A percentile compares a stretch with the other conserved stretches of the same genome.
Evolutionary conservation across 37 sponge, comb jelly and placozoan species (phyloP).

Genomic region (Geodia barretti): DNA sequence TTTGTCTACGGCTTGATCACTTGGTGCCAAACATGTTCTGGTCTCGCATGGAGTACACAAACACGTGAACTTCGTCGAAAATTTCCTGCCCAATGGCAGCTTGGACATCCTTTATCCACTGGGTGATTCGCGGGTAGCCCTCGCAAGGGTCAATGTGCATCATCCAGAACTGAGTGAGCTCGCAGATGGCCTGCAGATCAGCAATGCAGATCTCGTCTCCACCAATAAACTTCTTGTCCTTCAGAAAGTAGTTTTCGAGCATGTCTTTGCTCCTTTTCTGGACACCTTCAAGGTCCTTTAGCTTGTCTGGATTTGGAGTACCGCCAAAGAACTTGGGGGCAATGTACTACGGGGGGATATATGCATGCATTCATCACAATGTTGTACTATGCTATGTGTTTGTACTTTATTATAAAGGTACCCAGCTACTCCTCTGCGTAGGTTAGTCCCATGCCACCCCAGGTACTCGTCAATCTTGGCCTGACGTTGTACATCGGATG

Average conservation of each 20-base stretch:
- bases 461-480: constrained; percentile 76
- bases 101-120: constrained; percentile 65
- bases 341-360: neutral
- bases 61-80: constrained; percentile 74
- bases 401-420: constrained; percentile 51
- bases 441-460: constrained; percentile 63
- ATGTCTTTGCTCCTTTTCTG: constrained; percentile 29
- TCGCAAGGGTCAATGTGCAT: constrained; percentile 22
- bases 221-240: constrained; percentile 62
- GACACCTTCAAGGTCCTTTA: constrained; percentile 26
- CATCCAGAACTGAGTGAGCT: constrained; percentile 81
- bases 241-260: constrained; percentile 61
- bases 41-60: constrained; percentile 58
- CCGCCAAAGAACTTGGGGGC: neutral
- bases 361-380: neutral
- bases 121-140: constrained; percentile 47
- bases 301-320: neutral
- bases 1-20: too few relatives aligned
- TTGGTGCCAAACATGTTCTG: constrained; percentile 46
- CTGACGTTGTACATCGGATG: constrained; percentile 44
- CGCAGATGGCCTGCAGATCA: constrained; percentile 81
- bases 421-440: constrained; percentile 47
- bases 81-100: constrained; percentile 35
- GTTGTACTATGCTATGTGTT: neutral
- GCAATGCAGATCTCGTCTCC: constrained; percentile 79